These are phyloP conservation scores for Anoplopoma fimbria DNA, from an alignment of 2,113 vertebrate species.

Conservation along the genomic window DNA sequence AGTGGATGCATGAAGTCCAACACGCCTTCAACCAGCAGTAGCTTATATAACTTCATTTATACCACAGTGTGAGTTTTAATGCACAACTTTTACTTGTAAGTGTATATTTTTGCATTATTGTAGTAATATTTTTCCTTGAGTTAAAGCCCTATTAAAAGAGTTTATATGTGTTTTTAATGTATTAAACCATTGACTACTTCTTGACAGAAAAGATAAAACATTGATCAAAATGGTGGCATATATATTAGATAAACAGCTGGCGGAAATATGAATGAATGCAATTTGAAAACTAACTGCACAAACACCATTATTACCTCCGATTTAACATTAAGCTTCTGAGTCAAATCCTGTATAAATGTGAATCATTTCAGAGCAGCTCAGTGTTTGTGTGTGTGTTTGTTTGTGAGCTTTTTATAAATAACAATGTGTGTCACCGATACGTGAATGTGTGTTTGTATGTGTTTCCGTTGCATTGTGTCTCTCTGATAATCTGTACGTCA, in stretches of 20 bases:
- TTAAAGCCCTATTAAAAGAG: neutral
- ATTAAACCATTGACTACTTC: too few species aligned
- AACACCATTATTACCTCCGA: neutral
- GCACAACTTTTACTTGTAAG: neutral
- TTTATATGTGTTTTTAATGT: neutral
- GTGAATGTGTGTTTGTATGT: neutral
- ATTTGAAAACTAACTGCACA: neutral
- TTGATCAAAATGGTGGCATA: neutral
- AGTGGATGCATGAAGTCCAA: slow-evolving; percentile 23
- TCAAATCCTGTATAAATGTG: neutral
- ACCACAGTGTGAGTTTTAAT: neutral
- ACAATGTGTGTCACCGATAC: too few species aligned
- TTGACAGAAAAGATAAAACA: neutral
- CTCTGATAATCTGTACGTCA: slow-evolving; percentile 7
- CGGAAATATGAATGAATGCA: neutral
- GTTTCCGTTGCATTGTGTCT: slow-evolving; percentile 11
- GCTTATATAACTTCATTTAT: neutral
- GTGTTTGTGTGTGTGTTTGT: neutral
- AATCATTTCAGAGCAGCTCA: neutral
- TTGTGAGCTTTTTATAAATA: neutral
- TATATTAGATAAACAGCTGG: neutral
- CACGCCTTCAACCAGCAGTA: neutral
- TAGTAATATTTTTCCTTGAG: neutral
- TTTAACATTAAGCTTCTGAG: neutral
- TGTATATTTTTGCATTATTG: neutral